These are phyloP conservation scores for Oligia latruncula DNA, from an alignment of 2,888 invertebrate genomes.

Conservation along the genomic window DNA sequence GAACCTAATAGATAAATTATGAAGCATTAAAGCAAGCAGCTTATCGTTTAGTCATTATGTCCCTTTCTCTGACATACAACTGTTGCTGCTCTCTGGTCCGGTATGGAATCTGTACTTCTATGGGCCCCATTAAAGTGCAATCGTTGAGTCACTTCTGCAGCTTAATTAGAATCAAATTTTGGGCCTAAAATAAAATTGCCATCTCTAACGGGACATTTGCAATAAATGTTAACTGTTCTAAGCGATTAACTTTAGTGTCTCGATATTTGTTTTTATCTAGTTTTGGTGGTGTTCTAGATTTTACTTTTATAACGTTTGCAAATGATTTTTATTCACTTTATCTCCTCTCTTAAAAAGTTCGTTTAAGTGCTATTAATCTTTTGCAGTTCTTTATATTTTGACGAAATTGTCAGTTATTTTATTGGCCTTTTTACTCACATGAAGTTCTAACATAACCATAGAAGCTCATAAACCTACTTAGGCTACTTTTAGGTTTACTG, in stretches of 20 bases:
- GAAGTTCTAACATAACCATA: background rate
- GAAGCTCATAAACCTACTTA: background rate
- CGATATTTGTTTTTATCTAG: conserved; percentile 25
- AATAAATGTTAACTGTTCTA: conserved; percentile 54
- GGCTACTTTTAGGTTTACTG: conserved; percentile 1
- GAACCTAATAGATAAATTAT: background rate
- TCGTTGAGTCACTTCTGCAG: background rate
- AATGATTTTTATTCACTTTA: background rate
- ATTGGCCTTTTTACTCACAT: background rate
- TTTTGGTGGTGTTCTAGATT: conserved; percentile 37
- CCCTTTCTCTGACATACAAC: background rate
- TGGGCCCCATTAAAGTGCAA: background rate
- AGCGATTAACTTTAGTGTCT: conserved; percentile 4
- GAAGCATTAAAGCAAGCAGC: background rate
- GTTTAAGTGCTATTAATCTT: background rate
- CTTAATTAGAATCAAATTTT: conserved; percentile 41
- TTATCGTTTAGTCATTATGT: background rate
- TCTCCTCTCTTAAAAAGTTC: no score
- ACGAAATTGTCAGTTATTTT: background rate
- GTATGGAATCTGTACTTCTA: background rate
- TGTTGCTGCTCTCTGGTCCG: background rate
- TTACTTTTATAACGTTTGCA: background rate
- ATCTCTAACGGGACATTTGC: conserved; percentile 43
- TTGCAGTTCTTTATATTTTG: background rate
- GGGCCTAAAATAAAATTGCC: conserved; percentile 36